A percentile compares a stretch with the other conserved stretches of the same genome.
phyloP scores from a whole-genome alignment of 2,113 vertebrate species.

The Lepidothrix coronata region DNA sequence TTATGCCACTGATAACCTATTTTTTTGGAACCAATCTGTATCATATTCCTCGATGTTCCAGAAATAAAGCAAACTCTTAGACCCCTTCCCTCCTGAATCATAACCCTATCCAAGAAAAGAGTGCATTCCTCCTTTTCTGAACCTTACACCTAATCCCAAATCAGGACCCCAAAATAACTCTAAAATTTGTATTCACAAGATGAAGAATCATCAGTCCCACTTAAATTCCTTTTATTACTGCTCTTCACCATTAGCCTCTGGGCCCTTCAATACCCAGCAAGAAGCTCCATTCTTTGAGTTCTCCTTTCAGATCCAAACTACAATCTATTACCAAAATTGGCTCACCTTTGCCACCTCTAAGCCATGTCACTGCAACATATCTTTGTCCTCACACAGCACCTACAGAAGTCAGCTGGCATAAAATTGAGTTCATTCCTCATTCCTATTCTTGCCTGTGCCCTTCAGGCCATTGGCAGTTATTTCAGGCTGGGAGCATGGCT shows the following conservation, averaged over 20 bases:
- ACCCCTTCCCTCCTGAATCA: background rate
- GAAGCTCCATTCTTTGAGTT: background rate
- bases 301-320: background rate
- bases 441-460: background rate
- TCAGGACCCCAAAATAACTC: background rate
- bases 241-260: background rate
- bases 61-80: background rate
- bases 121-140: background rate
- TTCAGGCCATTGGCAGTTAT: background rate
- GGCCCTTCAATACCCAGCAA: background rate
- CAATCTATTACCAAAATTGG: background rate
- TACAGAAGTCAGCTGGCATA: background rate
- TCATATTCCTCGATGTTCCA: background rate
- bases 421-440: background rate
- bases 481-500: background rate
- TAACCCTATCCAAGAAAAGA: background rate
- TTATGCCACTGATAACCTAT: background rate
- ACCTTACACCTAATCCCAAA: background rate
- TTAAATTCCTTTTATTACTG: background rate
- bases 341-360: background rate
- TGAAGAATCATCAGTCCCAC: background rate
- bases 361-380: background rate
- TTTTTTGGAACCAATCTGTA: background rate
- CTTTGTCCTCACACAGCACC: background rate
- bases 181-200: background rate